phyloP scores from a whole-genome alignment of 1,140 invertebrate genomes.

The Arion vulgaris region DNA sequence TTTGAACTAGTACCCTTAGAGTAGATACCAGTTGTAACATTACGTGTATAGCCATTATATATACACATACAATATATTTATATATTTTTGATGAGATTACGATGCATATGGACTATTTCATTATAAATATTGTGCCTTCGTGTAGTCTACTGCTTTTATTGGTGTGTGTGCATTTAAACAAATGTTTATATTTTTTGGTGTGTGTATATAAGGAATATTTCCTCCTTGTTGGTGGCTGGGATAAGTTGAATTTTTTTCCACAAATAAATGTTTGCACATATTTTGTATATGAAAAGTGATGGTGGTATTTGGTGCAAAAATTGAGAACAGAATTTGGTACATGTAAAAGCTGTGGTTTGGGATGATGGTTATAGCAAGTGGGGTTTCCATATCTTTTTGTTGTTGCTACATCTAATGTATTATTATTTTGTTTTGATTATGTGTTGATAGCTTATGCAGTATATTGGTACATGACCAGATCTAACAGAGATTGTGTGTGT shows the following conservation, averaged over 20 bases:
- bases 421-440: no score
- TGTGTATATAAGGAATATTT: not conserved
- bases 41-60: not conserved
- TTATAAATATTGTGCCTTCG: slow-evolving; percentile 30
- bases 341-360: no score
- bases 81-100: slow-evolving; percentile 15
- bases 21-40: slow-evolving; percentile 11
- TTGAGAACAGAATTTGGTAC: no score
- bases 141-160: slow-evolving; percentile 27
- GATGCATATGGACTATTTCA: slow-evolving; percentile 2
- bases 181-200: not conserved
- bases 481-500: no score
- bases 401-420: no score
- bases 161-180: slow-evolving; percentile 2
- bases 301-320: no score
- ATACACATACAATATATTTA: slow-evolving; percentile 3
- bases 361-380: no score
- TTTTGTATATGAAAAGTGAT: no score
- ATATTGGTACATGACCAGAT: no score
- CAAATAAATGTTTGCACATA: no score
- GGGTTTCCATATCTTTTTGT: no score
- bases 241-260: not conserved
- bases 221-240: slow-evolving; percentile 15
- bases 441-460: no score
- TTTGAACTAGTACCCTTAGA: not conserved